phyloP scores from a whole-genome alignment of 92 coral and sea anemone genomes.

The Blastomussa wellsi region DNA sequence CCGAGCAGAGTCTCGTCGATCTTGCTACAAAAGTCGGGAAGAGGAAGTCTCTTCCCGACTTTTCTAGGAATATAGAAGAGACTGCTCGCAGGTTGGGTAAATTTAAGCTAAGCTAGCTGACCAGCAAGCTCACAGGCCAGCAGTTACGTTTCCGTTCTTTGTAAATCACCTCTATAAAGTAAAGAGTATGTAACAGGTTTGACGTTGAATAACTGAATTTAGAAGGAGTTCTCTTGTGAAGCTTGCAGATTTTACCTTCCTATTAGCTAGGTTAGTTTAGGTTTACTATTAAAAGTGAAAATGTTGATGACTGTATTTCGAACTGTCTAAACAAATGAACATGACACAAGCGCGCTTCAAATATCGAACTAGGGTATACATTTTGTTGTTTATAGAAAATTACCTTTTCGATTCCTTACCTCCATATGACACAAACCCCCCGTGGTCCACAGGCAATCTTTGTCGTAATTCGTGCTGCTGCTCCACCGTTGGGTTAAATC shows the following conservation, averaged over 20 bases:
- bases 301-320: background rate
- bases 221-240: background rate
- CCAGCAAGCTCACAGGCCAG: too few species aligned
- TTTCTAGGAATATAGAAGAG: too few species aligned
- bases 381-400: background rate
- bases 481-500: constrained; percentile 85
- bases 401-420: constrained; percentile 40
- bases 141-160: background rate
- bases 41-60: too few species aligned
- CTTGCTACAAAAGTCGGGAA: too few species aligned
- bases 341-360: background rate
- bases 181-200: background rate
- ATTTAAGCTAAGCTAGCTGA: too few species aligned
- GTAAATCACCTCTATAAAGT: background rate
- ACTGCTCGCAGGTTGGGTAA: too few species aligned
- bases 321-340: background rate
- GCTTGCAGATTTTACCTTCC: background rate
- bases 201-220: background rate
- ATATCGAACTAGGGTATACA: background rate
- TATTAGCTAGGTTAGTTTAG: background rate
- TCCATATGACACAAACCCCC: constrained; percentile 93
- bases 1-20: too few species aligned
- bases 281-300: background rate
- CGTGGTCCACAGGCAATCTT: constrained; percentile 75
- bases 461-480: constrained; percentile 82